Base-by-base conservation (phyloP, 2,113 vertebrate genomes). In the Rhombomys opimus region DNA sequence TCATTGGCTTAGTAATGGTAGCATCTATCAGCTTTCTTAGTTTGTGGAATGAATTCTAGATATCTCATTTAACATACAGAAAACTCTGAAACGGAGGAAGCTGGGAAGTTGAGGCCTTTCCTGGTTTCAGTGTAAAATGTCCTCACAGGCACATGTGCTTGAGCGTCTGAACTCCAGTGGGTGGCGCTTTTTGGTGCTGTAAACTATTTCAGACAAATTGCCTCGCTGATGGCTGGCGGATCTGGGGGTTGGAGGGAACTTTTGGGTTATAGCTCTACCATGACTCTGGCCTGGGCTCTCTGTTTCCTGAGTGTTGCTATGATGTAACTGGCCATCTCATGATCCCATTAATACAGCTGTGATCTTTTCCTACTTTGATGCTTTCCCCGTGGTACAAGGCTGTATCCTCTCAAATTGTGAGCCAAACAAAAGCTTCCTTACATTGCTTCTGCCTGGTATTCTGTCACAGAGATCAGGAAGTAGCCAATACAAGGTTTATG, bases 1-100 rank as follows among this genome's bases (percentile, higher is more conserved):
- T 4, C 1, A 1, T 30, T 0, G 12, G 4, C 13, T n/a, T 7
- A 11, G 18, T 35, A 35, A 75, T 3, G 38, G 17, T 3, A 38
- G 20, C 11, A 54, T 63, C 18, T 41, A 38, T 25, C 7, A 17
- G 18, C 11, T 27, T 52, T 88, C 50, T 22, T 30, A 0, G 0
- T 20, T n/a, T 75, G 20, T 3, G 14, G 81, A 52, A 2, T 9
- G 15, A n/a, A 46, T 61, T 50, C 0, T 7, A 27, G 12, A 15
- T 20, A 20, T 14, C 50, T 94, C 12, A 77, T 61, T 70, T 68
- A 46, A n/a, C 61, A 59, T 3, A 22, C 8, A 73, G 73, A 46
- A 35, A 30, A 59, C 32, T 57, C 35, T 61, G 76, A 61, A 75
- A 35, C 10, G n/a, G 73, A 87, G 13, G 7, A 68, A 81, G 18